These are phyloP conservation scores for Netelia virgata DNA, from an alignment of 2,888 invertebrate genomes.

Conservation along the genomic window DNA sequence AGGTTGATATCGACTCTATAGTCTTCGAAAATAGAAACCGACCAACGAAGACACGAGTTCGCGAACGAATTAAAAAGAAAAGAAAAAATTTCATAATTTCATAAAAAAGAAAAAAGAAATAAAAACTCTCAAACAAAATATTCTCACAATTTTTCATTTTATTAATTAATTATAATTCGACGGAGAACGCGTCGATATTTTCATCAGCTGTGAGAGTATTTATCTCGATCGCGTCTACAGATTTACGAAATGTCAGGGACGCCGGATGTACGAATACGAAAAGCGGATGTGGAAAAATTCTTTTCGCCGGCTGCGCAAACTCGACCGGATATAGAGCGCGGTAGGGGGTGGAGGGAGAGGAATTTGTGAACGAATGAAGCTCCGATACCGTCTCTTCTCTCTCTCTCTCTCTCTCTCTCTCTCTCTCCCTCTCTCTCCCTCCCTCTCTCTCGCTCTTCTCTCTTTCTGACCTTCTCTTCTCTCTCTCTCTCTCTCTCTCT, in stretches of 20 bases:
- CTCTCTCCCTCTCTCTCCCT: conserved; percentile 14
- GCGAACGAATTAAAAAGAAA: neutral
- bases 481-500: conserved; percentile 28
- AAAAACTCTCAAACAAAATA: no score
- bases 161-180: no score
- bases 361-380: conserved; percentile 31
- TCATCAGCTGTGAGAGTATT: no score
- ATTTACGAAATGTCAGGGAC: neutral
- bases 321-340: conserved; percentile 64
- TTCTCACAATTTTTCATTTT: no score
- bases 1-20: conserved; percentile 11
- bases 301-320: conserved; percentile 77
- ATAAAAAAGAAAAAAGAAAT: neutral
- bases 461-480: neutral
- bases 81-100: neutral
- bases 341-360: conserved; percentile 20
- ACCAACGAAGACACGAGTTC: neutral
- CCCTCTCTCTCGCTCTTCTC: neutral
- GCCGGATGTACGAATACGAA: neutral
- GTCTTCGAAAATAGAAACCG: conserved; percentile 9
- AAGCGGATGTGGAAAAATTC: conserved; percentile 27
- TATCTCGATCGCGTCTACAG: no score
- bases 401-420: conserved; percentile 5
- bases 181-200: no score
- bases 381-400: conserved; percentile 6